Percentiles rank a stretch among this genome's conserved stretches.
Evolutionary conservation across 2,113 vertebrate genomes (phyloP).

Genomic region (Grus americana): DNA sequence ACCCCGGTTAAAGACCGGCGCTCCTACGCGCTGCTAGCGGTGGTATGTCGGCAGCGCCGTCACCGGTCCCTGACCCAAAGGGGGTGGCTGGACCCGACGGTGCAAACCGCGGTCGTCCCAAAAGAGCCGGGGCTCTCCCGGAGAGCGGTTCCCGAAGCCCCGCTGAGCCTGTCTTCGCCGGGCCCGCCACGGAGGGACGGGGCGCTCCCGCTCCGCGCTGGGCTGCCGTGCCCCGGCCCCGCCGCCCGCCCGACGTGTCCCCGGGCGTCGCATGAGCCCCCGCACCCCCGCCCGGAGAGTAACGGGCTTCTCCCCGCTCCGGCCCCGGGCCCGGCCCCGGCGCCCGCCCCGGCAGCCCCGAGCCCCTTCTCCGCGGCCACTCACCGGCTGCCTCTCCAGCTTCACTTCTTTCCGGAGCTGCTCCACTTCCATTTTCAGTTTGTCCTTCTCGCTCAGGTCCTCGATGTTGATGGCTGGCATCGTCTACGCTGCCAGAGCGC

Average conservation of each 20-base stretch:
- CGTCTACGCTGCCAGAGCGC: background rate
- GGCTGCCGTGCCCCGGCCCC: background rate
- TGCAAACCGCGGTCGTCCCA: background rate
- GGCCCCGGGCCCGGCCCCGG: background rate
- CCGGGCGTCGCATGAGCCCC: background rate
- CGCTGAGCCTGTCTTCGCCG: no score
- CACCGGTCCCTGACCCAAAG: background rate
- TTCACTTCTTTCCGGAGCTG: constrained; percentile 90
- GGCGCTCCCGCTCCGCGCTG: background rate
- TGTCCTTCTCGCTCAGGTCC: constrained; percentile 91
- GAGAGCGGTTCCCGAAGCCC: background rate
- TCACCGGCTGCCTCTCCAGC: constrained; percentile 89
- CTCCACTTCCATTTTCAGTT: constrained; percentile 89
- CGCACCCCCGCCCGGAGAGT: background rate
- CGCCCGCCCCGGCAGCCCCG: background rate
- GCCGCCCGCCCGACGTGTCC: background rate
- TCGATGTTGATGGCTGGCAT: constrained; percentile 95
- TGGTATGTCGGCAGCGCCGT: background rate
- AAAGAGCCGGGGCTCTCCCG: background rate
- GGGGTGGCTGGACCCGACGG: background rate
- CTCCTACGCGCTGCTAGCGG: background rate
- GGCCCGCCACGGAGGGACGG: background rate
- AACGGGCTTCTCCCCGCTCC: background rate
- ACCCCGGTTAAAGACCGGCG: background rate
- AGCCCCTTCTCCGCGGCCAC: background rate